Conservation (phyloP, 1,140 invertebrate species). For the Batillaria attramentaria region DNA sequence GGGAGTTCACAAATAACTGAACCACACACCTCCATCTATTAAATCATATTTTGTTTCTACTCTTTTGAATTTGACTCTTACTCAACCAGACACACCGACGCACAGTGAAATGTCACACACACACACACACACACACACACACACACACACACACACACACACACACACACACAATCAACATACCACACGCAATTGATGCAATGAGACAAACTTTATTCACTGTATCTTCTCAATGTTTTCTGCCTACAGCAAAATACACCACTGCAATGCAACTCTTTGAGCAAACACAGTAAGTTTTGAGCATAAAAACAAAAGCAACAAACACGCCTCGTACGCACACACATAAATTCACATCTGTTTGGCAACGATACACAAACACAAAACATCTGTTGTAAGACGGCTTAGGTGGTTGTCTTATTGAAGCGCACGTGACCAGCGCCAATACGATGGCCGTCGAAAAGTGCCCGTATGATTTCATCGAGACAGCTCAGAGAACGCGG, state of each 20-base stretch:
- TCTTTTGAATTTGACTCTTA: constrained; percentile 71
- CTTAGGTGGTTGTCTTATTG: too few relatives aligned
- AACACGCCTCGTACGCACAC: too few relatives aligned
- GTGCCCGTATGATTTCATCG: too few relatives aligned
- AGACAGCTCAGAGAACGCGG: too few relatives aligned
- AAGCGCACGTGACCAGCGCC: too few relatives aligned
- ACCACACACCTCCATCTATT: not conserved
- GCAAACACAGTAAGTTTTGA: constrained; percentile 14
- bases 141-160: not conserved
- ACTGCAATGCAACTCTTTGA: not conserved
- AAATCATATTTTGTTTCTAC: too few relatives aligned
- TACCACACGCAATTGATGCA: not conserved
- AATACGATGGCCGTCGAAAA: too few relatives aligned
- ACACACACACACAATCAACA: constrained; percentile 7
- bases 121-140: not conserved
- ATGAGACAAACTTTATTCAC: not conserved
- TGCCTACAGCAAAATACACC: not conserved
- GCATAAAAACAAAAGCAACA: too few relatives aligned
- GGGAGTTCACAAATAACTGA: not conserved
- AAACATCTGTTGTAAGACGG: not conserved
- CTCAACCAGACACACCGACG: not conserved
- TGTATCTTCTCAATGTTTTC: not conserved
- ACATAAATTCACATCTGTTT: too few relatives aligned
- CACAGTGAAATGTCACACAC: not conserved
- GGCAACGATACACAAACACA: not conserved